Conservation (phyloP, 2,888 invertebrate genomes). For the Mystacides longicornis region DNA sequence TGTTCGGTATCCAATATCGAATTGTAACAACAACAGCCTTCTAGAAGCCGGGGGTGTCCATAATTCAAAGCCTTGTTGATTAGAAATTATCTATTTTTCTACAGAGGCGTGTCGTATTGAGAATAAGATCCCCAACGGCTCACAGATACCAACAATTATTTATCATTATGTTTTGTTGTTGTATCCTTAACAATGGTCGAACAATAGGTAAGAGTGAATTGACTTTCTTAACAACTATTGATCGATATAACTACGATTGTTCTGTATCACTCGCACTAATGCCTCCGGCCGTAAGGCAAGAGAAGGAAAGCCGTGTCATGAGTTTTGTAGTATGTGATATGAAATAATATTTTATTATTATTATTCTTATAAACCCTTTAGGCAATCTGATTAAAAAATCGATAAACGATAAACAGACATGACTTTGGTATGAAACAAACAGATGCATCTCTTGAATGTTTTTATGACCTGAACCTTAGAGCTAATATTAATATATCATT, state of each 20-base stretch:
- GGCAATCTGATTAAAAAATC: background rate
- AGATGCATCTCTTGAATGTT: constrained; percentile 3
- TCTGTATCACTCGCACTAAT: background rate
- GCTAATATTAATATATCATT: background rate
- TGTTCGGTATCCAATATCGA: no score
- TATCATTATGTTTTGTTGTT: constrained; percentile 15
- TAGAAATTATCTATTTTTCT: constrained; percentile 19
- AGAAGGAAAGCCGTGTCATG: background rate
- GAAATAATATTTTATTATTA: background rate
- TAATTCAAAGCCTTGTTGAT: constrained; percentile 21
- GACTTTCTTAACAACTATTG: background rate
- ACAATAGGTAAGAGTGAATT: background rate
- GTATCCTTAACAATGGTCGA: constrained; percentile 21
- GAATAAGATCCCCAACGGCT: constrained; percentile 7
- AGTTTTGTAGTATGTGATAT: background rate
- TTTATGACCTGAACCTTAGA: background rate
- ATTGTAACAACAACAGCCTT: no score
- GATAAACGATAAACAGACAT: background rate
- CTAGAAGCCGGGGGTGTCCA: background rate
- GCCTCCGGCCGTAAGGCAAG: background rate
- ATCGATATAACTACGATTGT: background rate
- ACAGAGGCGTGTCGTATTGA: constrained; percentile 1
- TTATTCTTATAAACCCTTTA: background rate
- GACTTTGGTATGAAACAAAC: background rate
- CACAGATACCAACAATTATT: constrained; percentile 24